phyloP scores from a whole-genome alignment of 2,888 invertebrate species.

The Pterobdella sp. region DNA sequence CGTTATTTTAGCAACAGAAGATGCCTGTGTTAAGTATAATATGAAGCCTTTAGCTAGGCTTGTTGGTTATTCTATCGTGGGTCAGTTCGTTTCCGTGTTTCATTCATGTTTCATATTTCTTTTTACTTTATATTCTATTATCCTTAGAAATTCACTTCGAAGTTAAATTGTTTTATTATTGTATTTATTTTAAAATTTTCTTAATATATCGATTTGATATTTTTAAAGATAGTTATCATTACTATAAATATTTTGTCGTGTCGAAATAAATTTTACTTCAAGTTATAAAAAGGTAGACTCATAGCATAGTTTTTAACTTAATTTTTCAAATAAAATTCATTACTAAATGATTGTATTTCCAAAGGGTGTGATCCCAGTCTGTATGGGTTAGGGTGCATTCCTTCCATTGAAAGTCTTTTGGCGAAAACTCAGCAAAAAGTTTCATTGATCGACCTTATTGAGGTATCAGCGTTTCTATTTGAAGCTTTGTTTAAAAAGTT shows the following conservation, averaged over 20 bases:
- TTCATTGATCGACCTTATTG: constrained; percentile 81
- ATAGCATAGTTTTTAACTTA: background rate
- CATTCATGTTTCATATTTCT: background rate
- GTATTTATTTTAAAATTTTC: too few species aligned
- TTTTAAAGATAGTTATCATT: too few species aligned
- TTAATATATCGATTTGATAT: too few species aligned
- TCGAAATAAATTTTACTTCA: background rate
- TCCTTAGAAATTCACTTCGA: background rate
- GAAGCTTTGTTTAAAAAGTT: too few species aligned
- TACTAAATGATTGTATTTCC: constrained; percentile 12
- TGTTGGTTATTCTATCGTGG: constrained; percentile 81
- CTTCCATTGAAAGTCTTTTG: constrained; percentile 79
- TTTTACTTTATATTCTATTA: background rate
- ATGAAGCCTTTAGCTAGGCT: constrained; percentile 83
- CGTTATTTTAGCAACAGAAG: constrained; percentile 80
- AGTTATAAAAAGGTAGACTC: background rate
- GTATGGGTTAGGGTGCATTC: constrained; percentile 95
- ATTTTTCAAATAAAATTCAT: constrained; percentile 6
- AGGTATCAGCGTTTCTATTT: too few species aligned
- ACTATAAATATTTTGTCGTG: background rate
- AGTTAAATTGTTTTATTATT: too few species aligned
- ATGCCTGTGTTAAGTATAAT: constrained; percentile 69
- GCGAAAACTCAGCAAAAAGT: constrained; percentile 66
- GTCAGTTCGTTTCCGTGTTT: constrained; percentile 47
- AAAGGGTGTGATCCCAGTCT: constrained; percentile 80